These are phyloP conservation scores for Nasalis larvatus DNA, from an alignment of 2,113 vertebrate species.

Conservation along the genomic window DNA sequence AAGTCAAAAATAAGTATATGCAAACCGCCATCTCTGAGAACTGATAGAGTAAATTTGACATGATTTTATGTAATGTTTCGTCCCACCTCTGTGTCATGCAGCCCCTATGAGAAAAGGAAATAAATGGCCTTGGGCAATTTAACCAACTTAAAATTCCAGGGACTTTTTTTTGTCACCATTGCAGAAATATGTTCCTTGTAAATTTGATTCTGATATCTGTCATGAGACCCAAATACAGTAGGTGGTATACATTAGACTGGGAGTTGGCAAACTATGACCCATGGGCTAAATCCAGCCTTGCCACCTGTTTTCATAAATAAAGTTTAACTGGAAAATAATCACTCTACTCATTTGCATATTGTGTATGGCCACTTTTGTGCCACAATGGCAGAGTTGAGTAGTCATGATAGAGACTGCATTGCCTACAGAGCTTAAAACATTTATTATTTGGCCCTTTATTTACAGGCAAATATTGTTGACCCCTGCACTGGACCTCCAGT, in stretches of 20 bases:
- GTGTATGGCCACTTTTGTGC: not conserved
- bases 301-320: not conserved
- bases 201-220: not conserved
- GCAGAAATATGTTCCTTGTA: not conserved
- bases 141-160: not conserved
- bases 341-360: not conserved
- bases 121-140: not conserved
- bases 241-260: not conserved
- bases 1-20: slow-evolving; percentile 39
- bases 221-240: not conserved
- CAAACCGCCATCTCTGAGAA: not conserved
- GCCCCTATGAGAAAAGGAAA: not conserved
- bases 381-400: not conserved
- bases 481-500: not conserved
- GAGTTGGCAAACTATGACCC: not conserved
- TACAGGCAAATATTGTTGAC: not conserved
- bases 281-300: not conserved
- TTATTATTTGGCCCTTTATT: not conserved
- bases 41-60: not conserved
- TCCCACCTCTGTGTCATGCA: not conserved
- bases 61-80: not conserved
- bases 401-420: not conserved
- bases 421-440: not conserved
- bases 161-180: not conserved
- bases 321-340: not conserved